Conservation (phyloP, 2,888 invertebrate genomes). For the Troides oblongomaculatus region DNA sequence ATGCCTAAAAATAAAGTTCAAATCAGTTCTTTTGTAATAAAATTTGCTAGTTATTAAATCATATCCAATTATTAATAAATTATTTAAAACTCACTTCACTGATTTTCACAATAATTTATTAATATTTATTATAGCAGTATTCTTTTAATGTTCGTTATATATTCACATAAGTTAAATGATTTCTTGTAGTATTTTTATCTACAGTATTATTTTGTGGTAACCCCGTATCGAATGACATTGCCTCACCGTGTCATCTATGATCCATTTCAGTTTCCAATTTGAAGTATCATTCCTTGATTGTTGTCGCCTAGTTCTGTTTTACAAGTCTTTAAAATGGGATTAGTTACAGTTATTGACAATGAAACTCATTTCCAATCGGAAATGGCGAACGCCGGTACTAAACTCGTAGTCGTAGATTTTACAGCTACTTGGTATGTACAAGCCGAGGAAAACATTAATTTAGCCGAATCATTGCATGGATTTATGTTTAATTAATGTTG, state of each 20-base stretch:
- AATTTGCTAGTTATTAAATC: too few species aligned
- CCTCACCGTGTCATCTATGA: conserved; percentile 27
- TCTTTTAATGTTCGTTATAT: too few species aligned
- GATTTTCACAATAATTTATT: too few species aligned
- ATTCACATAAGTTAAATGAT: too few species aligned
- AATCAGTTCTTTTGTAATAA: too few species aligned
- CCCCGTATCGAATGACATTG: conserved; percentile 9
- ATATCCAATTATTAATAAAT: too few species aligned
- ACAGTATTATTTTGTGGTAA: not conserved
- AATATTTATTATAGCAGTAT: too few species aligned
- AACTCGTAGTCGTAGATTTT: conserved; percentile 96
- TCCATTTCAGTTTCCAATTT: conserved; percentile 42
- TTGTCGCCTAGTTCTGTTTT: conserved; percentile 45
- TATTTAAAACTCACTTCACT: too few species aligned
- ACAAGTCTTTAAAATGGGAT: conserved; percentile 65
- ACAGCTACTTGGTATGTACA: conserved; percentile 92
- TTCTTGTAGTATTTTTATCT: not conserved
- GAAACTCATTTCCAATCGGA: conserved; percentile 92
- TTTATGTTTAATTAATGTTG: conserved; percentile 29
- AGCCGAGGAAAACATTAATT: conserved; percentile 47
- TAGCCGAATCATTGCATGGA: conserved; percentile 57
- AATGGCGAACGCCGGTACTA: conserved; percentile 90
- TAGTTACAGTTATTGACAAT: conserved; percentile 84
- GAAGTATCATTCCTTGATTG: conserved; percentile 45
- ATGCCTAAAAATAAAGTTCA: too few species aligned